Conservation (phyloP, 2,113 vertebrate species). For the Gavialis gangeticus region DNA sequence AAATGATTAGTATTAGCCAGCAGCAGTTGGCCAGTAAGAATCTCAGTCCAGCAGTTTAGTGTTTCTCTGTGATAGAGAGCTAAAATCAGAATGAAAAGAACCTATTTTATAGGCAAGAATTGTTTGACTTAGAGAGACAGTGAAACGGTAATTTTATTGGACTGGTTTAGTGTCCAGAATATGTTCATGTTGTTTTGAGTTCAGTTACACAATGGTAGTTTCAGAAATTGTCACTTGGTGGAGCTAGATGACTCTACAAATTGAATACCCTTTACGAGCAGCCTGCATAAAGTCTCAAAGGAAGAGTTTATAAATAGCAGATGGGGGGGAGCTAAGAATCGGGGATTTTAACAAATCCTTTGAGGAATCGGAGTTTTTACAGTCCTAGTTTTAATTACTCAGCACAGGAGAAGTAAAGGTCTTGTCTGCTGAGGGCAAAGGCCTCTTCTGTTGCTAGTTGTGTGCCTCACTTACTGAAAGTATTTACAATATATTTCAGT, state of each 20-base stretch:
- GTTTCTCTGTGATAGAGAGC: not conserved
- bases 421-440: constrained; percentile 11
- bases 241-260: constrained; percentile 77
- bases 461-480: not conserved
- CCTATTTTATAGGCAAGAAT: not conserved
- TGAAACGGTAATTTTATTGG: not conserved
- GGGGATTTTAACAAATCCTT: constrained; percentile 37
- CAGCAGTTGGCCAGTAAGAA: not conserved
- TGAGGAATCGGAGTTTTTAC: constrained; percentile 51
- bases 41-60: not conserved
- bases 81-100: not conserved
- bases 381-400: constrained; percentile 55
- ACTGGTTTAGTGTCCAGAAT: not conserved
- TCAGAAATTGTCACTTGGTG: constrained; percentile 72
- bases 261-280: not conserved
- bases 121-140: not conserved
- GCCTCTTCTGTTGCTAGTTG: constrained; percentile 23
- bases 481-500: not conserved
- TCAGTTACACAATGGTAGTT: constrained; percentile 16
- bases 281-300: constrained; percentile 24
- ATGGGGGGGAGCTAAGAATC: not conserved
- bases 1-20: not conserved
- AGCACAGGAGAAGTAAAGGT: not conserved
- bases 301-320: constrained; percentile 48
- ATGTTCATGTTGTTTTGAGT: not conserved